Evolutionary conservation across 2,888 invertebrate species (phyloP).

Genomic region (Phlogophora meticulosa): DNA sequence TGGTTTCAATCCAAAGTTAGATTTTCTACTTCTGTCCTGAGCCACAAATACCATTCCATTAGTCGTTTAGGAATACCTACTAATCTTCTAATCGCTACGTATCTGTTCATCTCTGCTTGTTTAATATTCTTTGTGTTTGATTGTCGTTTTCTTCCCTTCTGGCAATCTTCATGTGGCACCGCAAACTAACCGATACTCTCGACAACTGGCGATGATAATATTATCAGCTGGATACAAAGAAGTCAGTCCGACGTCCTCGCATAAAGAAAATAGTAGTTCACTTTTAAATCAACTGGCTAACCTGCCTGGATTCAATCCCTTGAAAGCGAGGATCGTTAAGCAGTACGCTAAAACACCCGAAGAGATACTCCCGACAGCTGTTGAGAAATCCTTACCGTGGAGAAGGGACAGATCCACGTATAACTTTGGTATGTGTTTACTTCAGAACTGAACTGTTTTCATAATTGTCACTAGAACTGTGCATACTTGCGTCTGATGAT

Average conservation of each 20-base stretch:
- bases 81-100: constrained; percentile 66
- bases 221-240: constrained; percentile 89
- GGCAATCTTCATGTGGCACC: constrained; percentile 89
- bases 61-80: constrained; percentile 46
- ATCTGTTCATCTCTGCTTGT: constrained; percentile 81
- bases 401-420: constrained; percentile 94
- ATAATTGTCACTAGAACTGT: constrained; percentile 69
- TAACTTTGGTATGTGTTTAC: constrained; percentile 93
- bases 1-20: constrained; percentile 28
- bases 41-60: constrained; percentile 59
- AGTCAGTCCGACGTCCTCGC: constrained; percentile 91
- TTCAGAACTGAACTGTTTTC: constrained; percentile 73
- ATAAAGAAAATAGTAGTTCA: constrained; percentile 93
- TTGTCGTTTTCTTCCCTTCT: constrained; percentile 90
- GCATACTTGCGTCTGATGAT: constrained; percentile 77
- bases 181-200: constrained; percentile 84
- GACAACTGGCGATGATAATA: constrained; percentile 83
- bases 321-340: constrained; percentile 93
- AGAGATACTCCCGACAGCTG: constrained; percentile 93
- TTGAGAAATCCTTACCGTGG: constrained; percentile 96
- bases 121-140: constrained; percentile 86
- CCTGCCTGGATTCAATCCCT: constrained; percentile 93
- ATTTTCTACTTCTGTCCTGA: constrained; percentile 42
- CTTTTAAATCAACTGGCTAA: constrained; percentile 93
- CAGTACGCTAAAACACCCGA: constrained; percentile 92